Evolutionary conservation across 1,140 invertebrate genomes (phyloP).

Genomic region (Drosophila kanapiae): DNA sequence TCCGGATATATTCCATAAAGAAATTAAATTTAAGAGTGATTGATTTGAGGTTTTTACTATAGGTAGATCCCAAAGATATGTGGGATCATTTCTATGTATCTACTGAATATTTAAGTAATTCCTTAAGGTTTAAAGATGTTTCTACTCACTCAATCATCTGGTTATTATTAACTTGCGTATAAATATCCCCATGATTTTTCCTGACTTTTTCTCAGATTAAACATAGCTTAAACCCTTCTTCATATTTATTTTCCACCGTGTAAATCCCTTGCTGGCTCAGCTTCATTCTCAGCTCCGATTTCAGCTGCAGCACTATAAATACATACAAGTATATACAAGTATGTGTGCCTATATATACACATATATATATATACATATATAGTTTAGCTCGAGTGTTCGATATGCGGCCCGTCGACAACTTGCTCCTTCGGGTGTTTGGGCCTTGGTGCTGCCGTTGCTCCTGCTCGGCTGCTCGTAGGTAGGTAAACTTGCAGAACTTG

Average conservation of each 20-base stretch:
- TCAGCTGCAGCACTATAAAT: constrained; percentile 41
- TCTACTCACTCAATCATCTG: no score
- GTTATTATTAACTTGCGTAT: background rate
- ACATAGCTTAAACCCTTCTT: no score
- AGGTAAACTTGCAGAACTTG: constrained; percentile 78
- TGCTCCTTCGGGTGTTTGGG: constrained; percentile 20
- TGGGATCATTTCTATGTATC: no score
- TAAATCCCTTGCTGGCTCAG: constrained; percentile 12
- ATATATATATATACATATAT: background rate
- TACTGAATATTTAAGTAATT: no score
- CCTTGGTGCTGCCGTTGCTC: background rate
- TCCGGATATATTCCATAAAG: accelerated
- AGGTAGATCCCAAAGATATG: no score
- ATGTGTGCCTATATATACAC: background rate
- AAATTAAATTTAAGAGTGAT: background rate
- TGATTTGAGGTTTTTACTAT: no score
- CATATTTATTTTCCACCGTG: background rate
- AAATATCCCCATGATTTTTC: background rate
- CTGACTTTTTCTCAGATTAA: background rate
- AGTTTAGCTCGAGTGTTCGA: constrained; percentile 70
- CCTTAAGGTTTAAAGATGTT: no score
- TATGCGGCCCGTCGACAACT: constrained; percentile 56
- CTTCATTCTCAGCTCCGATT: constrained; percentile 19
- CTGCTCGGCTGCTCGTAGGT: constrained; percentile 25
- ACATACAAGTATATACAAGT: background rate